Evolutionary conservation across 2,797 vertebrate genomes (phyloP), one percentile per base, ranked within the genome.

Genomic region (Macropus fuliginosus): DNA sequence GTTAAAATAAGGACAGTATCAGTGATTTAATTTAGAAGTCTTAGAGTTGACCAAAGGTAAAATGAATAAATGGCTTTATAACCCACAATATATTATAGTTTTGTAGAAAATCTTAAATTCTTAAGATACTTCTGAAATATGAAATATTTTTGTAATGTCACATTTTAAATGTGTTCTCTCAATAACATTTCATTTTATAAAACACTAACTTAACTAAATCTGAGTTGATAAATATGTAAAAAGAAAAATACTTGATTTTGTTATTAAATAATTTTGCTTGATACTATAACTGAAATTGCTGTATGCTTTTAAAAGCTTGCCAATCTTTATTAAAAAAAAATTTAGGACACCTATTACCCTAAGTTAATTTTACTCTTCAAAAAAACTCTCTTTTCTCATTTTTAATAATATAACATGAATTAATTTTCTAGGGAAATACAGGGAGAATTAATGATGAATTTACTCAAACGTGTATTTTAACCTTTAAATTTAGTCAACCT

Each of bases 361-460:
- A 66, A n/a, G 40, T 34, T 81, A 94, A 92, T 95, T 93, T 94
- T 56, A 93, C 50, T 31, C 93, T 94, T 13, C 31, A 4, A 27
- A 95, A 46, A 95, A 95, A 93, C 91, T 24, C 91, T 24, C 14
- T 97, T 97, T 96, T 55, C 55, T 40, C 8, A 93, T 52, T 56
- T 34, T 93, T 96, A 13, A 6, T 96, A 91, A 50, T 97, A 57
- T 92, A 40, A 59, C 91, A 94, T 56, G 92, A 81, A 5, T 93
- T 0, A 74, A 62, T 93, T 93, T 74, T 74, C 16, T 94, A 55
- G 95, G 14, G 18, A n/a, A 74, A 40, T 74, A 74, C 56, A 91
- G 31, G 91, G 5, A 62, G 93, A 96, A 96, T 94, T 93, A 95
- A 92, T 29, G 1, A 56, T 96, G 29, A 95, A 31, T 95, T 95